Conservation (phyloP, 1,140 invertebrate genomes). For the Linepithema humile region DNA sequence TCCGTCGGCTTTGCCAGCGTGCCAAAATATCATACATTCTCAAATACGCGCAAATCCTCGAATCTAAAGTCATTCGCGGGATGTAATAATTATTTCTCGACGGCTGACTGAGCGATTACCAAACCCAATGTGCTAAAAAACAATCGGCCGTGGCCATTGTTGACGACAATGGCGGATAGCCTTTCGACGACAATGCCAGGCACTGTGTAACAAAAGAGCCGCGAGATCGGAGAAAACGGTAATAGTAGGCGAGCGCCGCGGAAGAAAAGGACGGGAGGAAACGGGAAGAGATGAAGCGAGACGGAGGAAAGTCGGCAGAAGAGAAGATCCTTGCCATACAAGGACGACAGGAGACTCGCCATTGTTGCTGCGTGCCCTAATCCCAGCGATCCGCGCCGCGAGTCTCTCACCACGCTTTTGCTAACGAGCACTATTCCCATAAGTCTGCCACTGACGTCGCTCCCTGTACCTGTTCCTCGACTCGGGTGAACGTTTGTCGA, state of each 20-base stretch:
- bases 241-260: slow-evolving; percentile 17
- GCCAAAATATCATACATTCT: neutral
- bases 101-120: slow-evolving; percentile 28
- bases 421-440: slow-evolving; percentile 75
- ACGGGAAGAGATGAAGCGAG: slow-evolving; percentile 7
- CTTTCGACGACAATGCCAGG: slow-evolving; percentile 43
- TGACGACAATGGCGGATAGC: slow-evolving; percentile 32
- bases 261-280: neutral
- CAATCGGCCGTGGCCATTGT: slow-evolving; percentile 43
- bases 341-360: slow-evolving; percentile 45
- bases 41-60: neutral
- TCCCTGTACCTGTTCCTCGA: slow-evolving; percentile 6
- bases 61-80: neutral
- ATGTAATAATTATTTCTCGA: slow-evolving; percentile 45
- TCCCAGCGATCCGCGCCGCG: slow-evolving; percentile 55
- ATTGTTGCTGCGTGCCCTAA: slow-evolving; percentile 68
- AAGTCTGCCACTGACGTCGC: slow-evolving; percentile 40
- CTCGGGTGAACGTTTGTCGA: slow-evolving; percentile 7
- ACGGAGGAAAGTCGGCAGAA: slow-evolving; percentile 53
- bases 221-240: slow-evolving; percentile 62
- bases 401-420: slow-evolving; percentile 55
- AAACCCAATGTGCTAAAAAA: slow-evolving; percentile 36
- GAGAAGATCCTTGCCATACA: slow-evolving; percentile 60
- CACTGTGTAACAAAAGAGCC: slow-evolving; percentile 41
- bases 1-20: neutral